Evolutionary conservation across 1,140 invertebrate species (phyloP).

Genomic region (Penaeus japonicus): DNA sequence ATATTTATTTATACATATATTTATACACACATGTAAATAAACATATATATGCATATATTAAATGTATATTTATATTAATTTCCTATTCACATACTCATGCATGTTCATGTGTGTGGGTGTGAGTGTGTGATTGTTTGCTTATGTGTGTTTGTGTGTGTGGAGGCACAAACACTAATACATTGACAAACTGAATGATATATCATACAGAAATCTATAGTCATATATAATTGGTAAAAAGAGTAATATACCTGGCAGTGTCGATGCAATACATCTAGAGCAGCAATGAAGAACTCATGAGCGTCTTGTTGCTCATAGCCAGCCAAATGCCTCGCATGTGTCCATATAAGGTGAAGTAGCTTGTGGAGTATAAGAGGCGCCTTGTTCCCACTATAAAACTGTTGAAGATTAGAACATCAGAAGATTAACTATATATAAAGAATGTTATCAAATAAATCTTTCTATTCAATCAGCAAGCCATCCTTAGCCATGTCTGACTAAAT

Average conservation of each 20-base stretch:
- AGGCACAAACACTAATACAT: too few species aligned
- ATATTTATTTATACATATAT: too few species aligned
- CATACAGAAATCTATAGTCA: not conserved
- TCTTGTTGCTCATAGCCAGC: conserved; percentile 98
- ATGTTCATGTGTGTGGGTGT: too few species aligned
- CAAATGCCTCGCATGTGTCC: conserved; percentile 94
- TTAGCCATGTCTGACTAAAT: too few species aligned
- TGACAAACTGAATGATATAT: too few species aligned
- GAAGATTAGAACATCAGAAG: not conserved
- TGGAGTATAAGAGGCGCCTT: conserved; percentile 87
- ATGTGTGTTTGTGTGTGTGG: too few species aligned
- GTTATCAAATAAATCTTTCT: too few species aligned
- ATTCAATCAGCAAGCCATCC: too few species aligned
- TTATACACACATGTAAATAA: conserved; percentile 2
- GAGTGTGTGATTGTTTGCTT: too few species aligned
- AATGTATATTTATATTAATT: too few species aligned
- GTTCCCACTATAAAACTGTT: conserved; percentile 89
- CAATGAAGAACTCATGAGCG: conserved; percentile 98
- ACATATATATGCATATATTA: conserved; percentile 6
- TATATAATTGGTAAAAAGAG: not conserved
- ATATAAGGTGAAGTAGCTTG: conserved; percentile 90
- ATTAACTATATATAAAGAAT: not conserved
- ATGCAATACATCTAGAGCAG: conserved; percentile 91
- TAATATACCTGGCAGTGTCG: conserved; percentile 68
- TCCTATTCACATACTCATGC: too few species aligned